Percentiles rank a stretch among this genome's conserved stretches.
Conservation (phyloP, 1,140 invertebrate species). For the Philotrypesis tridentata region DNA sequence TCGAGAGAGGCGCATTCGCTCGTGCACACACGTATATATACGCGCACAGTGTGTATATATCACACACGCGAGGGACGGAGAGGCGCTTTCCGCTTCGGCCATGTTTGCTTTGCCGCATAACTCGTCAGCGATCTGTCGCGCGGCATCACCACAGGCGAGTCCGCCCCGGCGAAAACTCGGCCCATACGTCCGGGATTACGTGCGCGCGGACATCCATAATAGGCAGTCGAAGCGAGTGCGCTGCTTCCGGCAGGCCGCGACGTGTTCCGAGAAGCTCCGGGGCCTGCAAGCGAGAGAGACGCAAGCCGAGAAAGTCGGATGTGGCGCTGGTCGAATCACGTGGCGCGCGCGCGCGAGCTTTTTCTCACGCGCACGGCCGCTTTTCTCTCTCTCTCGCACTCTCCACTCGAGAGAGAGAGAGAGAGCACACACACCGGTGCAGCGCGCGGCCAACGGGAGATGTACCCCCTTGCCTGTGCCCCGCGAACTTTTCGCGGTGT, state of each 20-base stretch:
- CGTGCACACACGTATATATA: too few relatives aligned
- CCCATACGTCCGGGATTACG: background rate
- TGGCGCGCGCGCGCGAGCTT: constrained; percentile 9
- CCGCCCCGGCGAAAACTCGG: background rate
- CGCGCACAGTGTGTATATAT: too few relatives aligned
- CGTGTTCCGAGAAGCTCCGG: background rate
- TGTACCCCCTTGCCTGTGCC: too few relatives aligned
- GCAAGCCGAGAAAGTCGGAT: background rate
- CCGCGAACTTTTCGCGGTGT: too few relatives aligned
- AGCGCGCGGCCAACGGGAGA: too few relatives aligned
- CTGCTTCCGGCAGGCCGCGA: too few relatives aligned
- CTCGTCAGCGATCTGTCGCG: background rate
- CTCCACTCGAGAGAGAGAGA: too few relatives aligned
- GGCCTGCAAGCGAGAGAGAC: too few relatives aligned
- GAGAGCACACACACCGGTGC: background rate
- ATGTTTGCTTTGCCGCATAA: constrained; percentile 15
- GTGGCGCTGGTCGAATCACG: background rate
- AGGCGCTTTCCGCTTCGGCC: constrained; percentile 18
- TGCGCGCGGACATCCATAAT: too few relatives aligned
- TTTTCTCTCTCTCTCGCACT: background rate
- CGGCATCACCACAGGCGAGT: background rate
- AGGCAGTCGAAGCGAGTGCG: too few relatives aligned
- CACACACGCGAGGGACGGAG: background rate
- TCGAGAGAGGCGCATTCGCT: background rate
- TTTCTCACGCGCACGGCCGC: background rate